Percentiles rank a stretch among this genome's conserved stretches.
phyloP scores from a whole-genome alignment of 1,140 invertebrate species.

The Oedothorax gibbosus region DNA sequence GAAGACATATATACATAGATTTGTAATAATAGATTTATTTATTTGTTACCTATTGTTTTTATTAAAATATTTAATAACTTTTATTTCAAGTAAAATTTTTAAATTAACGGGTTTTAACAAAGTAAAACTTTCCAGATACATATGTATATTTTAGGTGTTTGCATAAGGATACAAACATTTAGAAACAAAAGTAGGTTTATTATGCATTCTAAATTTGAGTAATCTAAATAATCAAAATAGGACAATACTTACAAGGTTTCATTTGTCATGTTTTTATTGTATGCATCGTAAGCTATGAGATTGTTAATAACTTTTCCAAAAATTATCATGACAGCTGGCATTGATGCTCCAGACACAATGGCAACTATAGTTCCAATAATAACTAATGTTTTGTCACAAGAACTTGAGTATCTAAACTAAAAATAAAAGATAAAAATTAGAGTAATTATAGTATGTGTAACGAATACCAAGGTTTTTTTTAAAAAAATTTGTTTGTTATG shows the following conservation, averaged over 20 bases:
- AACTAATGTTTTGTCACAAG: conserved; percentile 74
- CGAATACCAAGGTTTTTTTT: background rate
- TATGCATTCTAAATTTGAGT: too few relatives aligned
- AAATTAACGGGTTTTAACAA: too few relatives aligned
- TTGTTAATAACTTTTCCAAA: conserved; percentile 76
- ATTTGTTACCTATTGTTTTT: too few relatives aligned
- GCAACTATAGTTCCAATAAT: conserved; percentile 73
- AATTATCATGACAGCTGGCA: conserved; percentile 78
- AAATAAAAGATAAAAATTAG: conserved; percentile 9
- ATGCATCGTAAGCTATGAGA: conserved; percentile 66
- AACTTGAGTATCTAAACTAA: conserved; percentile 70
- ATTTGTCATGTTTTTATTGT: background rate
- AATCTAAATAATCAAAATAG: too few relatives aligned
- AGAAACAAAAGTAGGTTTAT: too few relatives aligned
- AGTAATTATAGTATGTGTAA: background rate
- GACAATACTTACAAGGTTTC: conserved; percentile 14
- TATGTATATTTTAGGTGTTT: too few relatives aligned
- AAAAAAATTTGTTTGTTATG: background rate
- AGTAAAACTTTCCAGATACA: too few relatives aligned
- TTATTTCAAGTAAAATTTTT: too few relatives aligned
- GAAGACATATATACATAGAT: too few relatives aligned
- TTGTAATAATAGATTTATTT: too few relatives aligned
- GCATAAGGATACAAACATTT: too few relatives aligned
- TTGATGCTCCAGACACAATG: conserved; percentile 73
- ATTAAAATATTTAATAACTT: too few relatives aligned